A percentile compares a stretch with the other conserved stretches of the same genome.
These are phyloP conservation scores for Hybognathus amarus DNA, from an alignment of 2,797 vertebrate genomes.

Conservation along the genomic window DNA sequence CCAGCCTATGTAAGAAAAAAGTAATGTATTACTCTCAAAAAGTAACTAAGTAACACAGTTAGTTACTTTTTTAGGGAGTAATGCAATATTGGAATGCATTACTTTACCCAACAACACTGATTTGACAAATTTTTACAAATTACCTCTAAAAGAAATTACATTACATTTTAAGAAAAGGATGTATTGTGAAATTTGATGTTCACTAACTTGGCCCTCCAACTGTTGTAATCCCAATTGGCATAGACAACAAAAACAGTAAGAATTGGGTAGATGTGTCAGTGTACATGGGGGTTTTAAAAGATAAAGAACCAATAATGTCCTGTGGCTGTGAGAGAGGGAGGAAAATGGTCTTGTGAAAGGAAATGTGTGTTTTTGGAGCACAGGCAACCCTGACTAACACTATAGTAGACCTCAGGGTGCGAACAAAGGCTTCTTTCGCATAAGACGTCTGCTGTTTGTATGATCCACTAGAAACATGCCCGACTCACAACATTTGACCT, in stretches of 20 bases:
- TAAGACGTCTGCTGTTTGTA: background rate
- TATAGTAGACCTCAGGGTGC: too few relatives aligned
- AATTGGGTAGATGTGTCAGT: background rate
- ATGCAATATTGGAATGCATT: too few relatives aligned
- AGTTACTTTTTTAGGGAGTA: too few relatives aligned
- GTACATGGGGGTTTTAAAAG: background rate
- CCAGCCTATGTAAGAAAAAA: too few relatives aligned
- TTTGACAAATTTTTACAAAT: background rate
- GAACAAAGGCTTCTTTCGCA: background rate
- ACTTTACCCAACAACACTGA: too few relatives aligned
- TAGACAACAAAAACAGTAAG: background rate
- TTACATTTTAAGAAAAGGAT: background rate
- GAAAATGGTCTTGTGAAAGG: background rate
- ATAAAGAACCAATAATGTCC: background rate
- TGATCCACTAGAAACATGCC: background rate
- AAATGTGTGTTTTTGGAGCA: background rate
- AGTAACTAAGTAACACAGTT: too few relatives aligned
- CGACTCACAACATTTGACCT: constrained; percentile 13
- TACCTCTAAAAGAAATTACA: background rate
- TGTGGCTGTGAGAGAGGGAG: background rate
- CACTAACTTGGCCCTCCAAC: background rate
- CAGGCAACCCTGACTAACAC: background rate
- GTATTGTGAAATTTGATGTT: background rate
- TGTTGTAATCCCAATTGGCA: background rate
- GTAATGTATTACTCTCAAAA: too few relatives aligned